Evolutionary conservation across 2,797 vertebrate genomes (phyloP), one percentile per base, ranked within the genome.

Genomic region (Capromys pilorides): DNA sequence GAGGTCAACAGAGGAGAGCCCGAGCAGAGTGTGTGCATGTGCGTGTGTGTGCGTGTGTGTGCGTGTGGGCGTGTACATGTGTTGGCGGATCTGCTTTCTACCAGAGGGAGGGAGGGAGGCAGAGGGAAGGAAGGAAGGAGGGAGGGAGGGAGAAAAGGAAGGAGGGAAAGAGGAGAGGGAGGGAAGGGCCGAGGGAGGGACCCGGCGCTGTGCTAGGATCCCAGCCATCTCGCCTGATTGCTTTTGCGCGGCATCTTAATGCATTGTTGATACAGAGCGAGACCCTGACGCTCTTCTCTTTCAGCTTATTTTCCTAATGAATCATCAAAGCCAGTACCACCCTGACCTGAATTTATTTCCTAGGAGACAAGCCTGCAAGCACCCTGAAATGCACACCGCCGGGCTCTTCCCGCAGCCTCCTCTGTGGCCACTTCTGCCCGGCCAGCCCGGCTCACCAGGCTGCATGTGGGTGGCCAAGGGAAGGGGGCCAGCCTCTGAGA

Each of bases 401-500:
- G 51, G 24, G 11, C 45, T 41, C 51, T 71, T 41, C 8, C 64
- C 66, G 28, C n/a, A 6, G 2, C 6, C 5, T 18, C 64, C 18
- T 33, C 8, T 0, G 1, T 0, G 2, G 5, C 1, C 8, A 8
- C 33, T 33, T 31, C 62, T 18, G 2, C 28, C n/a, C 36, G 1
- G 5, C 6, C 2, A n/a, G 18, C 39, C 80, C 75, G 13, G 14
- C 39, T 54, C 28, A 5, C 49, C 33, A 18, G 24, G 21, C 10
- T 3, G 7, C 11, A 8, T 10, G 0, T 0, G 9, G 4, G 0
- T 0, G 12, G 4, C 7, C 14, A 18, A 57, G 77, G 10, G 4
- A 6, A 0, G 6, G 10, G 28, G 22, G 4, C 3, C 61, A 28
- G 1, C 16, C 59, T 67, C 12, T 51, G 0, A 33, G 49, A 69